Evolutionary conservation across 2,888 invertebrate genomes (phyloP).

Genomic region (Agrotis ipsilon): DNA sequence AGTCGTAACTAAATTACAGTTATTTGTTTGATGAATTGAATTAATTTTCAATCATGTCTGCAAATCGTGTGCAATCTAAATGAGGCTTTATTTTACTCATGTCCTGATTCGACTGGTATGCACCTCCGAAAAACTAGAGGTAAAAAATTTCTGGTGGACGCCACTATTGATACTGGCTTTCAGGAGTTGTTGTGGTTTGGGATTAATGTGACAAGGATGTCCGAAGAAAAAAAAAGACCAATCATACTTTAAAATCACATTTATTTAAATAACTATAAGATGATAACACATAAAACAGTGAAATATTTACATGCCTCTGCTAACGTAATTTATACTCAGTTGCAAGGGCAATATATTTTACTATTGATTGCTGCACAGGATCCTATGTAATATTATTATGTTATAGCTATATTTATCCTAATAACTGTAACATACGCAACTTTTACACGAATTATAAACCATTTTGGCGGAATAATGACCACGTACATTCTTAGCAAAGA

Average conservation of each 20-base stretch:
- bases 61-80: too few relatives aligned
- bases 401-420: constrained; percentile 31
- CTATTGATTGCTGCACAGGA: constrained; percentile 38
- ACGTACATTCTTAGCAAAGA: not conserved
- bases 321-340: not conserved
- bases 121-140: too few relatives aligned
- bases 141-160: too few relatives aligned
- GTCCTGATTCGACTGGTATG: too few relatives aligned
- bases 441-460: constrained; percentile 12
- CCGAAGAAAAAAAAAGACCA: not conserved
- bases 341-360: constrained; percentile 8
- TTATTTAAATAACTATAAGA: constrained; percentile 33
- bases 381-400: constrained; percentile 1
- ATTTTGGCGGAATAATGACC: constrained; percentile 26
- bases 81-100: too few relatives aligned
- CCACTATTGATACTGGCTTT: too few relatives aligned
- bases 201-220: too few relatives aligned
- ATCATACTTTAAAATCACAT: constrained; percentile 30
- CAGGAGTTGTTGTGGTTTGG: too few relatives aligned
- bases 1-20: too few relatives aligned
- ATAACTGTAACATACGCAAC: constrained; percentile 22
- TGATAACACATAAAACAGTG: constrained; percentile 23
- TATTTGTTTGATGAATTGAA: too few relatives aligned
- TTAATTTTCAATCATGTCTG: too few relatives aligned
- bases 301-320: constrained; percentile 30